Conservation (phyloP, 1,140 invertebrate species). For the Hestina assimilis region DNA sequence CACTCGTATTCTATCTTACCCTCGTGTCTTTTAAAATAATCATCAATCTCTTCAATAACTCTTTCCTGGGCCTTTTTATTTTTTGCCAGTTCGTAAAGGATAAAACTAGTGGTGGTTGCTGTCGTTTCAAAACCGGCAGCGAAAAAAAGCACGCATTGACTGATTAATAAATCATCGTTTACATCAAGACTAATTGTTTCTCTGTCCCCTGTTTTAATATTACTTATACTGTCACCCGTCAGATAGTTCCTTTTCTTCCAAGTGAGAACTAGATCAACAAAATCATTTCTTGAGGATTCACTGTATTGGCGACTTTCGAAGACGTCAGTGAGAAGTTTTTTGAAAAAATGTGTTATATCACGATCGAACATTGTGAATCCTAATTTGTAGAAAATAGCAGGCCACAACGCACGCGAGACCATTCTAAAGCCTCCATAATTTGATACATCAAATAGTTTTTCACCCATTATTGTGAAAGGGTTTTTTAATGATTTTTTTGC, state of each 20-base stretch:
- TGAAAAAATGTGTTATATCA: constrained; percentile 30
- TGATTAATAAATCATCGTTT: constrained; percentile 24
- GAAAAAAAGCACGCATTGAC: constrained; percentile 33
- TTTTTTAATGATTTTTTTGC: constrained; percentile 15
- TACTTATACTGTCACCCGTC: constrained; percentile 25
- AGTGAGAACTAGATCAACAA: constrained; percentile 32
- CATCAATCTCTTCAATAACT: constrained; percentile 32
- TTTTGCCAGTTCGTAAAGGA: constrained; percentile 33
- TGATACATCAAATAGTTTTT: constrained; percentile 30
- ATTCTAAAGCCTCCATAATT: constrained; percentile 17
- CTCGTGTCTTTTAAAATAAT: constrained; percentile 24
- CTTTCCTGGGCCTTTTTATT: constrained; percentile 15
- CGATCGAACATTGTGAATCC: constrained; percentile 24
- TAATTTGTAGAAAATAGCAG: constrained; percentile 30
- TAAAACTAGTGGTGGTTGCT: constrained; percentile 23
- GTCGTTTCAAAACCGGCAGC: constrained; percentile 39
- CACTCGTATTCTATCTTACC: constrained; percentile 31
- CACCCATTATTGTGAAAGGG: constrained; percentile 23
- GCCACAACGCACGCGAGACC: constrained; percentile 33
- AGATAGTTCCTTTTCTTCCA: constrained; percentile 29
- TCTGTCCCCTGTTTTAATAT: constrained; percentile 13
- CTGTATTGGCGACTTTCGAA: constrained; percentile 28
- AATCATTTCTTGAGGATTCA: constrained; percentile 29
- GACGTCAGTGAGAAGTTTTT: constrained; percentile 22
- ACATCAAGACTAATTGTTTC: constrained; percentile 20